Evolutionary conservation across 2,113 vertebrate species (phyloP).

Genomic region (Oreochromis spilurus): DNA sequence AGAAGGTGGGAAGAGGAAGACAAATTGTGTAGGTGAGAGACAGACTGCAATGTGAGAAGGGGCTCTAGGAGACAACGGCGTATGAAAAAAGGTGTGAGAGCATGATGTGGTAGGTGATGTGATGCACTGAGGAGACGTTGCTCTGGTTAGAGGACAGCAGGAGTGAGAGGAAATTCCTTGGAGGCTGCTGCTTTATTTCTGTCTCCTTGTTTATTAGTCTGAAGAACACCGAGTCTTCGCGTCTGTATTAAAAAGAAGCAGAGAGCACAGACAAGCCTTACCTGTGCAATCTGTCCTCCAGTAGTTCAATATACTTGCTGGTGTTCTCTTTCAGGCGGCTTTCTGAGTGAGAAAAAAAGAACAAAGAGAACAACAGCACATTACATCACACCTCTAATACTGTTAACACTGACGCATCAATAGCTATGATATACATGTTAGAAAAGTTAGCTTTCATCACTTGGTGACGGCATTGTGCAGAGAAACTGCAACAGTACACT

Average conservation of each 20-base stretch:
- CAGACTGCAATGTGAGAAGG: slow-evolving; percentile 20
- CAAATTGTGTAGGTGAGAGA: slow-evolving; percentile 39
- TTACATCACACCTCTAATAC: slow-evolving; percentile 36
- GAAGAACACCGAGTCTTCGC: neutral
- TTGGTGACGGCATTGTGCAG: neutral
- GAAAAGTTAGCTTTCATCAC: slow-evolving; percentile 12
- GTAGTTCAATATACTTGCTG: slow-evolving; percentile 75
- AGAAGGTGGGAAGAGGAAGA: slow-evolving; percentile 7
- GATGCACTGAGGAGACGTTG: slow-evolving; percentile 3
- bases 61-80: neutral
- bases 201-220: neutral
- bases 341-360: slow-evolving; percentile 64
- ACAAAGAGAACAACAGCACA: slow-evolving; percentile 11
- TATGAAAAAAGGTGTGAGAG: slow-evolving; percentile 28
- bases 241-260: neutral
- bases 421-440: neutral
- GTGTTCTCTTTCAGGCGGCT: slow-evolving; percentile 74
- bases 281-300: slow-evolving; percentile 81
- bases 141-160: slow-evolving; percentile 28
- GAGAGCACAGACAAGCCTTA: slow-evolving; percentile 42
- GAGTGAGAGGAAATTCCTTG: slow-evolving; percentile 31
- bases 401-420: slow-evolving; percentile 27
- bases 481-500: neutral
- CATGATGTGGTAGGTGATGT: slow-evolving; percentile 16
- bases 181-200: slow-evolving; percentile 7